phyloP scores from a whole-genome alignment of 2,797 vertebrate genomes.

The Gallinago stenura region DNA sequence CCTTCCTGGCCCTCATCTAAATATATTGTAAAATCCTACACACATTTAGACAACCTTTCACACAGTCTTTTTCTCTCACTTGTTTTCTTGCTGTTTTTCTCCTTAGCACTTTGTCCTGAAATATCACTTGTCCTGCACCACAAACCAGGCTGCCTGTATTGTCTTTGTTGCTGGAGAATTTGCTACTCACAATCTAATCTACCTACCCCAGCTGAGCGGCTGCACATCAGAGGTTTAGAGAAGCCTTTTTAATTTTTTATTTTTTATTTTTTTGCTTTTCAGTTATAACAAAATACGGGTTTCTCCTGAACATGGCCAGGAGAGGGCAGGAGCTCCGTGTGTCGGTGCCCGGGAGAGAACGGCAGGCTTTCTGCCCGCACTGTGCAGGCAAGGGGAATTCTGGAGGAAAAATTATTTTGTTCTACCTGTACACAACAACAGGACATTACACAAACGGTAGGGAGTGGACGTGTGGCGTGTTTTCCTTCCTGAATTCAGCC shows the following conservation, averaged over 20 bases:
- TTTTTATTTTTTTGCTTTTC: neutral
- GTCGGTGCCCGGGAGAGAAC: accelerated
- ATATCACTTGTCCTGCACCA: neutral
- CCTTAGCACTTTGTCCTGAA: neutral
- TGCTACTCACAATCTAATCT: neutral
- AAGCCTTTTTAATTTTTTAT: neutral
- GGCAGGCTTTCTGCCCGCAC: accelerated
- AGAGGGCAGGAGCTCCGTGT: neutral
- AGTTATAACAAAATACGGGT: neutral
- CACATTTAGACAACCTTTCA: neutral
- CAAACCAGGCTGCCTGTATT: no score
- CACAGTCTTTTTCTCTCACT: neutral
- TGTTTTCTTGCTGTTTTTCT: neutral
- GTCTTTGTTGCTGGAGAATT: neutral
- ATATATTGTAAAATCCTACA: neutral
- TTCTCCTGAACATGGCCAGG: neutral
- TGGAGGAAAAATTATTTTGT: neutral
- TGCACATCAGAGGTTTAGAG: neutral
- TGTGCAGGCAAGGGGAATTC: neutral
- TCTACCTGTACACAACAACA: neutral
- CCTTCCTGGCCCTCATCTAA: neutral
- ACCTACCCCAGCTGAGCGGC: neutral
- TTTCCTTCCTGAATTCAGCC: neutral
- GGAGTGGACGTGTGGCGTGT: no score
- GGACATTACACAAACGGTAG: neutral